Conservation (phyloP, 2,888 invertebrate genomes). For the Choristoneura rosaceana region DNA sequence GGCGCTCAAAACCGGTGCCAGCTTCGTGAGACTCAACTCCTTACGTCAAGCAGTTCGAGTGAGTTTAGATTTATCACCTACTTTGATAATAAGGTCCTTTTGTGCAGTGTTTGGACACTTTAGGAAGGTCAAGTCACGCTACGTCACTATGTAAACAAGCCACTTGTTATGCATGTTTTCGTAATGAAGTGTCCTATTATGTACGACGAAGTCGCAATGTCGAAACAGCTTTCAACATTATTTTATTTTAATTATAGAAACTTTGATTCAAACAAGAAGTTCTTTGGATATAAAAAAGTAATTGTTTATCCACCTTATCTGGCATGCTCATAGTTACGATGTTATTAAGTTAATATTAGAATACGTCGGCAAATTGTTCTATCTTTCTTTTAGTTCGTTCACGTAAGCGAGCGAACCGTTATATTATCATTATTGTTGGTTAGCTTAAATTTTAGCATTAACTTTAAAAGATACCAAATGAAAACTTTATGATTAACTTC, state of each 20-base stretch:
- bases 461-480: too few relatives aligned
- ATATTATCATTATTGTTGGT: too few relatives aligned
- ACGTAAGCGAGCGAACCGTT: background rate
- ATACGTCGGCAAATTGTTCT: background rate
- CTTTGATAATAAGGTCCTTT: background rate
- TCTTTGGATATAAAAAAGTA: too few relatives aligned
- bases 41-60: slow-evolving; percentile 64
- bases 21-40: slow-evolving; percentile 62
- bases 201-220: background rate
- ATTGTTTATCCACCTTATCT: too few relatives aligned
- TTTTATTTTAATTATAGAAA: background rate
- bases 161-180: slow-evolving; percentile 20
- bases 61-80: slow-evolving; percentile 48
- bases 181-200: slow-evolving; percentile 7
- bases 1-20: slow-evolving; percentile 71
- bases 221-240: background rate
- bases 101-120: background rate
- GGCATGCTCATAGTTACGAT: too few relatives aligned
- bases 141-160: slow-evolving; percentile 27
- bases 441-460: too few relatives aligned
- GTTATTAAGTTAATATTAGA: too few relatives aligned
- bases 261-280: too few relatives aligned
- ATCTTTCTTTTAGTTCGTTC: background rate
- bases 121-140: background rate
- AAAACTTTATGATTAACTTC: slow-evolving; percentile 18